Evolutionary conservation across 2,888 invertebrate species (phyloP).

Genomic region (Sipha maydis): DNA sequence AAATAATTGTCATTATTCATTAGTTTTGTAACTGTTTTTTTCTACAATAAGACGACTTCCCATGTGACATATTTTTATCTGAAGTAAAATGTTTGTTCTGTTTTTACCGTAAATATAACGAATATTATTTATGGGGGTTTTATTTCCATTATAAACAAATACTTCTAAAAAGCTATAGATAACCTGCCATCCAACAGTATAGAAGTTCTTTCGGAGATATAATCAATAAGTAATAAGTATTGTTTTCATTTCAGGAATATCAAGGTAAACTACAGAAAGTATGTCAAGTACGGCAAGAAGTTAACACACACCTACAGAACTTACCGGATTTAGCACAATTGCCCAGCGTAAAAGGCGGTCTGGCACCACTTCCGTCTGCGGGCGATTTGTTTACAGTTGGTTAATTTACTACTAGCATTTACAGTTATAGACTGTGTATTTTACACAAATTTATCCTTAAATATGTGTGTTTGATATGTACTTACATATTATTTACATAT

Average conservation of each 20-base stretch:
- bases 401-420: not conserved
- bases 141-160: no score
- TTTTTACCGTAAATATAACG: no score
- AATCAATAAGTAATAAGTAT: constrained; percentile 38
- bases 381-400: constrained; percentile 90
- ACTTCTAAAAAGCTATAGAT: not conserved
- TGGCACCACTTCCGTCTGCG: constrained; percentile 93
- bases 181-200: not conserved
- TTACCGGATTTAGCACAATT: constrained; percentile 91
- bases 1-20: no score
- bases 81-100: no score
- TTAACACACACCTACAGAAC: constrained; percentile 92
- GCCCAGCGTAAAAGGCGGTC: constrained; percentile 90
- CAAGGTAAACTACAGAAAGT: constrained; percentile 89
- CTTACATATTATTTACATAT: not conserved
- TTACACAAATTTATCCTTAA: not conserved
- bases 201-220: not conserved
- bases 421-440: not conserved
- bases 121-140: no score
- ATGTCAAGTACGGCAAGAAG: constrained; percentile 84
- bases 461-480: no score
- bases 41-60: no score
- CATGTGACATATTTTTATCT: no score
- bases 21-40: no score
- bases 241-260: constrained; percentile 79